Evolutionary conservation across 1,140 invertebrate species (phyloP).

Genomic region (Platyura marginata): DNA sequence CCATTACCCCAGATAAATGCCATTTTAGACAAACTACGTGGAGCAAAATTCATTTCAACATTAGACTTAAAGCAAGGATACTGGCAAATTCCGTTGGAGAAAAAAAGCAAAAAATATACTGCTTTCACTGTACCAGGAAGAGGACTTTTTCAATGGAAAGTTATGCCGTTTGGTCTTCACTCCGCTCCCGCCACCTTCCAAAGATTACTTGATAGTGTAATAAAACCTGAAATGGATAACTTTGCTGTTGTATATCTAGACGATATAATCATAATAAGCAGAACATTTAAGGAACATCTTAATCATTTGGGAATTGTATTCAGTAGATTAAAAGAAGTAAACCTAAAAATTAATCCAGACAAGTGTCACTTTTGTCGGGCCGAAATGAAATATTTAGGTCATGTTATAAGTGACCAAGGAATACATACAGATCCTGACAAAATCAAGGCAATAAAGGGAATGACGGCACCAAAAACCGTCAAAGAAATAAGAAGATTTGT

Average conservation of each 20-base stretch:
- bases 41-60: conserved; percentile 14
- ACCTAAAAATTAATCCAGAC: conserved; percentile 7
- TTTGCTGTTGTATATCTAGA: conserved; percentile 22
- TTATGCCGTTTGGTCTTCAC: conserved; percentile 26
- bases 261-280: conserved; percentile 22
- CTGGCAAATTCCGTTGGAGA: conserved; percentile 15
- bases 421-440: conserved; percentile 19
- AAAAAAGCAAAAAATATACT: conserved; percentile 18
- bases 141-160: conserved; percentile 21
- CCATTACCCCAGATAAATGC: conserved; percentile 26
- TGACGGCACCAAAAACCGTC: conserved; percentile 10
- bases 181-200: conserved; percentile 24
- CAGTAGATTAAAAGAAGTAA: not conserved
- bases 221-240: conserved; percentile 8
- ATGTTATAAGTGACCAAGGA: conserved; percentile 12
- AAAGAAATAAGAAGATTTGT: conserved; percentile 19
- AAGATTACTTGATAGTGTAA: conserved; percentile 16
- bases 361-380: conserved; percentile 14
- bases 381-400: conserved; percentile 14
- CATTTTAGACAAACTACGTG: conserved; percentile 15
- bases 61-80: conserved; percentile 24
- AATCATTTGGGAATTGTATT: conserved; percentile 10
- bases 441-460: conserved; percentile 14
- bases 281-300: conserved; percentile 19
- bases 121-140: conserved; percentile 24